These are phyloP conservation scores for Parthenolecanium corni DNA, from an alignment of 2,888 invertebrate genomes.

Conservation along the genomic window DNA sequence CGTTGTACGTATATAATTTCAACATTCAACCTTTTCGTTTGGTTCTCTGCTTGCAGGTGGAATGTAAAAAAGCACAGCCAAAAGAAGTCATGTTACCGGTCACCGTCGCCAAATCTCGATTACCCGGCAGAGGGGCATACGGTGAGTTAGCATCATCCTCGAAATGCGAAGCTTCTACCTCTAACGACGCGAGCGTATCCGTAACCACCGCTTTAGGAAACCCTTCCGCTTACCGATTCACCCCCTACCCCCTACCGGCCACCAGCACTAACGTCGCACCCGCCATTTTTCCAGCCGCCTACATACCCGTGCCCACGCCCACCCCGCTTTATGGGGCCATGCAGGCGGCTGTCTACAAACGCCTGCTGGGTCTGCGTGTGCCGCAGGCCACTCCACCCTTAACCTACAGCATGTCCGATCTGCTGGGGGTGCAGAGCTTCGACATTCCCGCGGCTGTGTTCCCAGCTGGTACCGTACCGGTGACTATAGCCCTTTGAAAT, in stretches of 20 bases:
- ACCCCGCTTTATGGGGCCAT: slow-evolving; percentile 31
- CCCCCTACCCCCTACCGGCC: slow-evolving; percentile 51
- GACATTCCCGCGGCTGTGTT: slow-evolving; percentile 43
- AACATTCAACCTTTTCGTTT: no score
- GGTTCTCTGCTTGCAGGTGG: slow-evolving; percentile 84
- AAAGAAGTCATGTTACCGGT: slow-evolving; percentile 99
- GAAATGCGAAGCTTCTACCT: slow-evolving; percentile 28
- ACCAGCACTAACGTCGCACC: neutral
- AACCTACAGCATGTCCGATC: slow-evolving; percentile 56
- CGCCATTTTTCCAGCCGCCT: slow-evolving; percentile 26
- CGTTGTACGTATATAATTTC: no score
- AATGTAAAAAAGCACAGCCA: slow-evolving; percentile 99
- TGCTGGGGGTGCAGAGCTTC: slow-evolving; percentile 57
- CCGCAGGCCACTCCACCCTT: slow-evolving; percentile 31
- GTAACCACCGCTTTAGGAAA: slow-evolving; percentile 40
- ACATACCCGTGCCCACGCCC: slow-evolving; percentile 25
- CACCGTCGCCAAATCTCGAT: slow-evolving; percentile 88
- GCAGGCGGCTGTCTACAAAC: slow-evolving; percentile 32
- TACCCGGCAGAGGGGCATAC: slow-evolving; percentile 90
- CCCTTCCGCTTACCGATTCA: slow-evolving; percentile 46
- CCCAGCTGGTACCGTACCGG: slow-evolving; percentile 13
- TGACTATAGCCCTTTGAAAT: slow-evolving; percentile 36
- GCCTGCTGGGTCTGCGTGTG: slow-evolving; percentile 28
- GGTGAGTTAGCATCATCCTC: slow-evolving; percentile 58
- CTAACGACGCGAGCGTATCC: slow-evolving; percentile 37